Evolutionary conservation across 2,888 invertebrate species (phyloP).

Genomic region (Steinernema scapterisci): DNA sequence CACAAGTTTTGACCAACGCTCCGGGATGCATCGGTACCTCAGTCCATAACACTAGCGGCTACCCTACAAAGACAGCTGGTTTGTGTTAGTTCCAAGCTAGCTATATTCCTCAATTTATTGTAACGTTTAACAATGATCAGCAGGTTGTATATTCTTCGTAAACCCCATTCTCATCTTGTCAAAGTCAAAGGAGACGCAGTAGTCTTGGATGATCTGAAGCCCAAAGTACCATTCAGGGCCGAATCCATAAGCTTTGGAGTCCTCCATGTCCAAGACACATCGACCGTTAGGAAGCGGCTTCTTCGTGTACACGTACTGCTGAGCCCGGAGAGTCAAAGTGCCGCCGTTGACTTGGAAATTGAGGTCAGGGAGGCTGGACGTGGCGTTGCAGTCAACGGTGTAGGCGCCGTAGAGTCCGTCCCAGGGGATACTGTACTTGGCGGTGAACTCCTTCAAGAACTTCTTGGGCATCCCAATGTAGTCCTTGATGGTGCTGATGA

Average conservation of each 20-base stretch:
- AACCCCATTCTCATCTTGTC: background rate
- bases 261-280: conserved; percentile 17
- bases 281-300: background rate
- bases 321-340: background rate
- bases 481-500: background rate
- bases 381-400: background rate
- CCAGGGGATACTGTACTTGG: background rate
- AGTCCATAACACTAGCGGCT: too few relatives aligned
- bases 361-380: background rate
- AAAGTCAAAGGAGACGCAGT: background rate
- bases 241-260: background rate
- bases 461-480: conserved; percentile 16
- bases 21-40: too few relatives aligned
- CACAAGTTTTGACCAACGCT: too few relatives aligned
- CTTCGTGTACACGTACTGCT: background rate
- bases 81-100: too few relatives aligned
- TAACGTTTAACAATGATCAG: too few relatives aligned
- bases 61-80: too few relatives aligned
- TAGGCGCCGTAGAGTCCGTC: conserved; percentile 21
- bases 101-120: too few relatives aligned
- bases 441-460: background rate
- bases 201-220: background rate
- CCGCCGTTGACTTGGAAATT: background rate
- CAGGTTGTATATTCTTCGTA: too few relatives aligned
- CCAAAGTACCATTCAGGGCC: conserved; percentile 18